These are phyloP conservation scores for Spatulosminthurus flaviceps DNA, from an alignment of 2,888 invertebrate species.

Conservation along the genomic window DNA sequence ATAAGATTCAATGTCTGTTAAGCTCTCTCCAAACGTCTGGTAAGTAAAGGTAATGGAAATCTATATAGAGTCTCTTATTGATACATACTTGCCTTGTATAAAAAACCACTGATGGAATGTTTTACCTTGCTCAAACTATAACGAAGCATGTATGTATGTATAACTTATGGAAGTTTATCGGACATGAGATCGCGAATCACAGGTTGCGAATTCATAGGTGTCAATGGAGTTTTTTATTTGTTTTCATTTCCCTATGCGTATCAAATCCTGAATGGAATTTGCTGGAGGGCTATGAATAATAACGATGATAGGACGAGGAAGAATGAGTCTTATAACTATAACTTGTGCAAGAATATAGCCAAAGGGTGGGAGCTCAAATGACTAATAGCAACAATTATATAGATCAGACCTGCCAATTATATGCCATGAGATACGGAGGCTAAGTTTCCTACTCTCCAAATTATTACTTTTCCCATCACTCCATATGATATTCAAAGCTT, in stretches of 20 bases:
- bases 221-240: neutral
- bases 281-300: slow-evolving; percentile 18
- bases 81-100: no score
- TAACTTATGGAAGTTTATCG: no score
- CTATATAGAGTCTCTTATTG: no score
- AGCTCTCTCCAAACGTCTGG: no score
- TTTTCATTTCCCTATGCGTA: slow-evolving; percentile 18
- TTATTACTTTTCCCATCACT: neutral
- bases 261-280: neutral
- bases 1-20: no score
- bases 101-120: no score
- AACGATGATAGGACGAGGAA: neutral
- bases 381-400: slow-evolving; percentile 32
- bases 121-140: no score
- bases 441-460: neutral
- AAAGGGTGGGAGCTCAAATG: slow-evolving; percentile 38
- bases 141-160: no score
- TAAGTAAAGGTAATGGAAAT: no score
- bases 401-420: slow-evolving; percentile 34
- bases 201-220: neutral
- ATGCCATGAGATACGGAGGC: neutral
- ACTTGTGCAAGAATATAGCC: neutral
- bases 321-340: no score
- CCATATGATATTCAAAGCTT: neutral
- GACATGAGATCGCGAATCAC: no score